Evolutionary conservation across 1,140 invertebrate species (phyloP), one percentile per base, ranked within the genome.

Genomic region (Achroia grisella): DNA sequence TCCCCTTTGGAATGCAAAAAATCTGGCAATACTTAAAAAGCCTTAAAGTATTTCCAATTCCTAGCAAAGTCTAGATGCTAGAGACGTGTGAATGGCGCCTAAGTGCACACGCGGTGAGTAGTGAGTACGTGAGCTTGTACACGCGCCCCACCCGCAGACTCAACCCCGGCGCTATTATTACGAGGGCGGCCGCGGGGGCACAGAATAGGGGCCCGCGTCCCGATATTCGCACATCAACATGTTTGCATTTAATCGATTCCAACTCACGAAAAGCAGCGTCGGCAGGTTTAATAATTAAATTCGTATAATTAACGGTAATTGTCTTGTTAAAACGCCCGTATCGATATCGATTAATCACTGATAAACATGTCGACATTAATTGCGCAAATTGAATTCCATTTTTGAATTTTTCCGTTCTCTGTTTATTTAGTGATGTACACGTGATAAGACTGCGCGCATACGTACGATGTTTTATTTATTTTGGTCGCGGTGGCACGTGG

Each of bases 191-290:
- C 55, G 57, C 56, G 60, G 70, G 72, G 77, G 72, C 65, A n/a
- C n/a, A 63, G 62, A 56, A 56, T 65, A 55, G 65, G 64, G 65
- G 64, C 63, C 70, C 73, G 17, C 6, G 35, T 37, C 2, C 35
- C 35, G 72, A 80, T 78, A 81, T 75, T 73, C 76, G 64, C 76
- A 73, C 68, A 80, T 79, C 73, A 77, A 72, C 72, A 68, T 83
- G 74, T 79, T 75, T 75, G 72, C 68, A 56, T 75, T 73, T 67
- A 74, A 83, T 80, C 79, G 79, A 80, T 83, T 83, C 71, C 39
- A 44, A 39, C 39, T 43, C 43, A 62, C 52, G 57, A 62, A 58
- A 66, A 66, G 66, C 56, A 48, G 11, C 13, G 29, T 45, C 27
- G 14, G 12, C 15, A 29, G 11, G 17, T 23, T n/a, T 23, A 23